Evolutionary conservation across 2,797 vertebrate species (phyloP), one percentile per base, ranked within the genome.

Genomic region (Channa striata): DNA sequence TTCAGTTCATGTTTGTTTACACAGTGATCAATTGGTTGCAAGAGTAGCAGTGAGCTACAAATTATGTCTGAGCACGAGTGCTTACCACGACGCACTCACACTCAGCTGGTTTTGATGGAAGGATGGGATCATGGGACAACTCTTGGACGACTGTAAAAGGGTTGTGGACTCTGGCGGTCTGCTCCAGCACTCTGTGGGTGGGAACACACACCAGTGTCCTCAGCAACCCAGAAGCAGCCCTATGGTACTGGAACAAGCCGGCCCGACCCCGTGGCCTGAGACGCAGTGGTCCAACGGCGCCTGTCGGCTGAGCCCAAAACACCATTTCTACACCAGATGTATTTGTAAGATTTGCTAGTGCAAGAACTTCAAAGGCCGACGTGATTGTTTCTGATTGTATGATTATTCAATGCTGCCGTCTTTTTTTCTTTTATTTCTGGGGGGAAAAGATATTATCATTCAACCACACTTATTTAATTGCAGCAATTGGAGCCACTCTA

Each of bases 401-500:
- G 93, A 95, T 95, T 95, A 94, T 95, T 94, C 92, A 90, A 90
- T 87, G 91, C 86, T 92, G 90, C 87, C 70, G 82, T 92, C 89
- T 92, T 94, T 92, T 94, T 93, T 93, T 94, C 90, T 91, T 83
- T 93, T 93, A 89, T 91, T 92, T 92, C 83, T 92, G 82, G 85
- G 89, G 88, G 84, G 89, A 93, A 91, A 89, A 94, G 93, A 95
- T 95, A 94, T 93, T 94, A 95, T 95, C 94, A 91, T 91, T 91
- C 93, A 94, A 94, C 93, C 93, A 94, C 94, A 95, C 94, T 93
- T 95, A 94, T 95, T 95, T 95, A 95, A 95, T 94, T 94, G 94
- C 91, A 63, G 93, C 93, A 94, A 94, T 95, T 95, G 92, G 92
- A 94, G 91, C 92, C 93, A 91, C 91, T 94, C 87, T 94, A 94